Percentiles rank a stretch among this genome's conserved stretches.
phyloP scores from a whole-genome alignment of 2,888 invertebrate genomes.

The Cheilosia variabilis region DNA sequence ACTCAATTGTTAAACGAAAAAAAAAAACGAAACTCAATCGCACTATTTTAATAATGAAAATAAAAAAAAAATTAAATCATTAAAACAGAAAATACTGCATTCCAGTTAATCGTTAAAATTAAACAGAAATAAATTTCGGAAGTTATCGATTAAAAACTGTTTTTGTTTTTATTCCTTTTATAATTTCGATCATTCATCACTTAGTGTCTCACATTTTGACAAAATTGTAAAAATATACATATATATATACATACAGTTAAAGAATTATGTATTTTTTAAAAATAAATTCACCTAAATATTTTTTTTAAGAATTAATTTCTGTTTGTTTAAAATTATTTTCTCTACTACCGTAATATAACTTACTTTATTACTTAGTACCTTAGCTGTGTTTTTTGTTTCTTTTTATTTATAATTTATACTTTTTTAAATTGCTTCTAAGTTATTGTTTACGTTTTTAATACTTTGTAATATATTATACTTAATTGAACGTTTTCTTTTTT shows the following conservation, averaged over 20 bases:
- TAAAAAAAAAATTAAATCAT: constrained; percentile 4
- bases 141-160: constrained; percentile 21
- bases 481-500: constrained; percentile 63
- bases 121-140: constrained; percentile 30
- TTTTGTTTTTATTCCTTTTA: constrained; percentile 12
- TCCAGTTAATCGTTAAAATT: constrained; percentile 31
- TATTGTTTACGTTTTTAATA: constrained; percentile 65
- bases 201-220: constrained; percentile 36
- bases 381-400: constrained; percentile 17
- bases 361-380: constrained; percentile 41
- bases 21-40: constrained; percentile 45
- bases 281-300: constrained; percentile 63
- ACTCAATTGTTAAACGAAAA: constrained; percentile 13
- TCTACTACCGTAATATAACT: constrained; percentile 38
- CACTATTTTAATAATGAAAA: constrained; percentile 42
- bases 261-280: constrained; percentile 39
- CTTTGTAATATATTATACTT: constrained; percentile 55
- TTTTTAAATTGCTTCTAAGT: constrained; percentile 70
- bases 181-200: constrained; percentile 35
- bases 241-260: constrained; percentile 73
- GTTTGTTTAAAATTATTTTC: constrained; percentile 21
- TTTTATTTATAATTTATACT: constrained; percentile 43
- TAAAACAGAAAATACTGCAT: constrained; percentile 26
- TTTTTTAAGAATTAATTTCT: constrained; percentile 20
- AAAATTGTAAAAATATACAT: constrained; percentile 57